Base-by-base conservation (phyloP, 2,113 vertebrate genomes). In the Noturus placidus region DNA sequence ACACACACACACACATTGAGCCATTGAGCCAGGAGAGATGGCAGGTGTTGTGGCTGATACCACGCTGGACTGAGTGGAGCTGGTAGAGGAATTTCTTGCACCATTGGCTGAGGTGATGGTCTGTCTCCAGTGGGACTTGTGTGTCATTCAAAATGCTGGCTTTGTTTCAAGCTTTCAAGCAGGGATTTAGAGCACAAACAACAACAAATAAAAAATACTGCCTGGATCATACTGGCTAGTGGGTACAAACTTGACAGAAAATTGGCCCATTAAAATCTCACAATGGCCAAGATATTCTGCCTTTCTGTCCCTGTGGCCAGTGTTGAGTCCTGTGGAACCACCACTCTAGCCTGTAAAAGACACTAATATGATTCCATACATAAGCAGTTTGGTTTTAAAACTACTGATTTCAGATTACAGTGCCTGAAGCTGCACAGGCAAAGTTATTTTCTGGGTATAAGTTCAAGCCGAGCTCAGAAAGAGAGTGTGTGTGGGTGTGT, bases 21-120 rank as follows among this genome's bases (percentile, higher is more conserved):
- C 42, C 42, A 22, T 15, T 61, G 61, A 38, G 85, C 72, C 88
- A 82, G 83, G 67, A 76, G 63, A 77, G 82, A 87, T 83, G 80
- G 78, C 89, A 90, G 87, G 83, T 87, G 90, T 78, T 86, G 70
- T 11, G 86, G 65, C 69, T 89, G 87, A 87, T 90, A 89, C 86
- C 70, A 89, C 30, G 83, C 86, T 11, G 76, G 87, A 86, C 74
- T 82, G 83, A 89, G 78, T 85, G 69, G 77, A 22, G 78, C 70
- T 83, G 86, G 83, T 86, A 76, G 65, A 72, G 79, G 83, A 89
- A 87, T 87, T 87, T 89, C 80, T 86, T 89, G 90, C 88, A 86
- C 90, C 88, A 86, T 89, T 90, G 86, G 86, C 78, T 86, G 69
- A 85, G 81, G 83, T 89, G 87, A 85, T 87, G 86, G 85, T 63